Evolutionary conservation across 2,113 vertebrate genomes (phyloP).

Genomic region (Poeciliopsis turrubarensis): DNA sequence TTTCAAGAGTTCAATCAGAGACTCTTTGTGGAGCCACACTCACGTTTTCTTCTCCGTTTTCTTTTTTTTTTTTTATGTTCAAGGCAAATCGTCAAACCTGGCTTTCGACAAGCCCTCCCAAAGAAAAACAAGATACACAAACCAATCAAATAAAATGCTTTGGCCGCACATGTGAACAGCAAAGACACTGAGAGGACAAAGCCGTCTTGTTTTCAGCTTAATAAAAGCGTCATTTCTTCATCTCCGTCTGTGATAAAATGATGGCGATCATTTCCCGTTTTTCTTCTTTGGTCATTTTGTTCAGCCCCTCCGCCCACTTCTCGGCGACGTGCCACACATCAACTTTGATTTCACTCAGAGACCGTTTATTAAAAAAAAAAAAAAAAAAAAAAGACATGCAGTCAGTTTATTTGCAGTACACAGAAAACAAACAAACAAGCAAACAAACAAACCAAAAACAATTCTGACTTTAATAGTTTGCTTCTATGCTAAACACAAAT

Average conservation of each 20-base stretch:
- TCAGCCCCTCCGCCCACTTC: conserved; percentile 26
- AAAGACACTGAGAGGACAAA: conserved; percentile 60
- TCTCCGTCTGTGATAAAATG: conserved; percentile 15
- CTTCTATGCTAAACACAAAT: conserved; percentile 29
- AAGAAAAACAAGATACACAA: not conserved
- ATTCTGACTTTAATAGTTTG: conserved; percentile 52
- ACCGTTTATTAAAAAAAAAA: too few relatives aligned
- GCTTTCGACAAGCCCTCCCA: conserved; percentile 42
- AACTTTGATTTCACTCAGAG: conserved; percentile 57
- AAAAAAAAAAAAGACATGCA: conserved; percentile 46
- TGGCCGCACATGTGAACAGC: not conserved
- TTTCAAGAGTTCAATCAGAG: conserved; percentile 24
- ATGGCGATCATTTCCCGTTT: not conserved
- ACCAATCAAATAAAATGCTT: not conserved
- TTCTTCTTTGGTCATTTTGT: not conserved
- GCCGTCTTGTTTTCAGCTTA: conserved; percentile 72
- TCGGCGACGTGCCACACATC: conserved; percentile 46
- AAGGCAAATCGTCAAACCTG: conserved; percentile 35
- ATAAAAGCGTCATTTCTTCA: conserved; percentile 49
- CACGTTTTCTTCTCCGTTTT: conserved; percentile 10
- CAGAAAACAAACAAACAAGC: not conserved
- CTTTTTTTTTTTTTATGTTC: conserved; percentile 8
- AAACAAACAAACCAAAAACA: conserved; percentile 10
- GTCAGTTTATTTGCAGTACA: conserved; percentile 36
- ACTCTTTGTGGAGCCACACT: conserved; percentile 14